Conservation (phyloP, 1,140 invertebrate genomes). For the Drosophila pseudoobscura region DNA sequence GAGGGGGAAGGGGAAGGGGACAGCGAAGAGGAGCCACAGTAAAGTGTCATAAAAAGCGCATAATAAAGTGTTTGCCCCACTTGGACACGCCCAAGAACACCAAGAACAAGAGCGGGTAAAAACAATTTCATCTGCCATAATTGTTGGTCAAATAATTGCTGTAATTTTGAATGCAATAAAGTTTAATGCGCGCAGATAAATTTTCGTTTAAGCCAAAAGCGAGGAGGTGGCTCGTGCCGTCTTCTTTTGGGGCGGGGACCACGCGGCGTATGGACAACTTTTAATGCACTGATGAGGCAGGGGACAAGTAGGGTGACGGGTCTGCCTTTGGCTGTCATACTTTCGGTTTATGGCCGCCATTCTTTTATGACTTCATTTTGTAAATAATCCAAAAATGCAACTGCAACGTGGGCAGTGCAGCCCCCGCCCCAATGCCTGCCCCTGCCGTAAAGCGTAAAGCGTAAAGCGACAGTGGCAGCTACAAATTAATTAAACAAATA, state of each 20-base stretch:
- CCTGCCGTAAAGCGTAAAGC: slow-evolving; percentile 60
- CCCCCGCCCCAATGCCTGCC: slow-evolving; percentile 9
- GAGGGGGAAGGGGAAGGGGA: not conserved
- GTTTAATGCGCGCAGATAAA: slow-evolving; percentile 75
- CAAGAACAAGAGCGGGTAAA: not conserved
- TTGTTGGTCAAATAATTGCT: slow-evolving; percentile 75
- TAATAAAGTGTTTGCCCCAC: slow-evolving; percentile 61
- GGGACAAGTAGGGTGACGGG: too few relatives aligned
- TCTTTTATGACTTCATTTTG: slow-evolving; percentile 73
- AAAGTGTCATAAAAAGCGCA: slow-evolving; percentile 71
- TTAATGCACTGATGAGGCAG: slow-evolving; percentile 42
- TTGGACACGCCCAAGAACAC: slow-evolving; percentile 27
- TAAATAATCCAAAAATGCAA: slow-evolving; percentile 46
- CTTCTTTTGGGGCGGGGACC: slow-evolving; percentile 3
- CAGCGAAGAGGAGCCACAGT: too few relatives aligned
- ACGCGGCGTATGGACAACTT: slow-evolving; percentile 73
- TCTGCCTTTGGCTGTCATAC: slow-evolving; percentile 45
- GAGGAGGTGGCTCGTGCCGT: slow-evolving; percentile 39
- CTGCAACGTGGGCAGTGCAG: slow-evolving; percentile 44
- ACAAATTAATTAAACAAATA: slow-evolving; percentile 80
- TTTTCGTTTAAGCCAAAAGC: slow-evolving; percentile 74
- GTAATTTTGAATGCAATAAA: slow-evolving; percentile 77
- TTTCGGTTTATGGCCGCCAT: slow-evolving; percentile 60
- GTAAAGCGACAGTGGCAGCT: slow-evolving; percentile 46
- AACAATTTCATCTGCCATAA: slow-evolving; percentile 54